Evolutionary conservation across 2,797 vertebrate genomes (phyloP), one percentile per base, ranked within the genome.

Genomic region (Epinephelus malabaricus): DNA sequence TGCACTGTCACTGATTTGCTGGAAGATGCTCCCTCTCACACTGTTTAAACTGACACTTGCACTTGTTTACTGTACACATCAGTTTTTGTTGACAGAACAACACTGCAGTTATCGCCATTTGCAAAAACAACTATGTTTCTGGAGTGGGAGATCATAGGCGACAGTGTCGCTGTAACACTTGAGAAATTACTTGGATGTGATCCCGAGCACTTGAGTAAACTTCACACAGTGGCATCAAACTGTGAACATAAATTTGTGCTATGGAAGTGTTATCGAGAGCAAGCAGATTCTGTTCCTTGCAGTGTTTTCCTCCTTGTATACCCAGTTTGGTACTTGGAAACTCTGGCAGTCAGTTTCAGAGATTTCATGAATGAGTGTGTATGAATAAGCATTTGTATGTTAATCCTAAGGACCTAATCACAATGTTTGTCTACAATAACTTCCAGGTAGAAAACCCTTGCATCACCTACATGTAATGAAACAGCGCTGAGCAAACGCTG

Each of bases 161-260:
- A 47, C 14, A 6, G 17, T 27, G 73, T 27, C 4, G 1, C 46
- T 25, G 18, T 14, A 67, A 69, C 58, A 68, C 38, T 73, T 43
- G 18, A 49, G 43, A 45, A 74, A 43, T 40, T 0, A 34, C 50
- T 58, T 79, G 72, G 40, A 40, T n/a, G 51, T 18, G 17, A 68
- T 76, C 43, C 60, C 68, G 49, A 59, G 66, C 74, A 30, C 54
- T 53, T 18, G 19, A 25, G 13, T 46, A 45, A 66, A 78, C 13
- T 25, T 82, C 64, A 69, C 27, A 66, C 45, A 34, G 34, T 30
- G 49, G 58, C 62, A 61, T 49, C 54, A 61, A 66, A 67, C 38
- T 63, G 40, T 46, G 63, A 78, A 60, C 30, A 53, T 63, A 49
- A 50, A 76, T 60, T 9, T 53, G 38, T 51, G 40, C 18, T 38